Evolutionary conservation across 2,888 invertebrate genomes (phyloP), one percentile per base, ranked within the genome.

Genomic region (Flexamia atlantica): DNA sequence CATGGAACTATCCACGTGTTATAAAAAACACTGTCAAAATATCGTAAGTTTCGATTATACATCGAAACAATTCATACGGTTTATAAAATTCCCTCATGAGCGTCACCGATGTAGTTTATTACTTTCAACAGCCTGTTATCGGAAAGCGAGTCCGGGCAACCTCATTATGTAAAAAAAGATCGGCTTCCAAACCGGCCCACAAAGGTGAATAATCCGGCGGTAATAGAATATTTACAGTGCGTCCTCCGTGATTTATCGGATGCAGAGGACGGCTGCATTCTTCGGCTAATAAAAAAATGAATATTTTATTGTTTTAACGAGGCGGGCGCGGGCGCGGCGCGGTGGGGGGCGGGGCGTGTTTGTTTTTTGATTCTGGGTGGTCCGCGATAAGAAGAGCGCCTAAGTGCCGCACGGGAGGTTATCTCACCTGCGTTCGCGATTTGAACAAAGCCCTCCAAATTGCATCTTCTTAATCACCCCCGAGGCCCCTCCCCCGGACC

Each of bases 251-350:
- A 82, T 82, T 82, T 82, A 82, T 82, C 72, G 53, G 23, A 72
- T 17, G 72, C 30, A 72, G 32, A 82, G 81, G 46, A 82, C 46
- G 82, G 82, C 46, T 81, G 68, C 81, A 81, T 81, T 81, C 81
- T 81, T 81, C 17, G 32, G 40, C 53, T 53, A 83, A 57, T 72
- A 83, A 68, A 79, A 76, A 79, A 83, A 84, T 82, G 84, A 84
- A 82, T 84, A 84, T 84, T 84, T 84, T 84, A 84, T 84, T 84
- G 84, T 84, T 82, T 82, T 84, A 84, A 84, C 84, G 84, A 84
- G 74, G 64, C 60, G 64, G 80, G 70, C 60, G 57, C 72, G 57
- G 40, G 40, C 36, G 53, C 82, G 81, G 36, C 28, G 68, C 64
- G 64, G 84, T 82, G 82, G 72, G 50, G 68, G 68, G 40, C 60